Conservation (phyloP, 2,888 invertebrate genomes). For the Pandemis corylana region DNA sequence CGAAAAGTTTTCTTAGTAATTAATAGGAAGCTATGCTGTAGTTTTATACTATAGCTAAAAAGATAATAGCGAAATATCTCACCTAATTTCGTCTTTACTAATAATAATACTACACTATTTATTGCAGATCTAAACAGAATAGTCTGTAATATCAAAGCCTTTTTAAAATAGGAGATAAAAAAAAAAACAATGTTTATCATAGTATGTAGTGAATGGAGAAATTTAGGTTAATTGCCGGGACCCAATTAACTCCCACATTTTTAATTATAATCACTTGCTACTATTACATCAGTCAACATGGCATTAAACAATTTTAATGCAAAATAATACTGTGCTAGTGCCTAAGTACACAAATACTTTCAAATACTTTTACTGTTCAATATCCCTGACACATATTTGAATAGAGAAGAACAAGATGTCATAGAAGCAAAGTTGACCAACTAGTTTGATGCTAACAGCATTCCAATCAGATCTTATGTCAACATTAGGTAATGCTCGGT, state of each 20-base stretch:
- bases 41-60: too few species aligned
- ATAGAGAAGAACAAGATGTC: conserved; percentile 35
- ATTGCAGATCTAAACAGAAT: neutral
- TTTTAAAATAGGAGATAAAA: too few species aligned
- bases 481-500: conserved; percentile 67
- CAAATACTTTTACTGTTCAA: conserved; percentile 1
- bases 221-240: conserved; percentile 10
- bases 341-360: neutral
- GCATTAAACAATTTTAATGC: neutral
- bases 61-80: too few species aligned
- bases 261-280: conserved; percentile 5
- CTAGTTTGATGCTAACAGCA: conserved; percentile 55
- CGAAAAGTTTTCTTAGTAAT: too few species aligned
- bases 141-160: neutral
- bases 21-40: too few species aligned
- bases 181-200: neutral
- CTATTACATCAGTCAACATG: conserved; percentile 18
- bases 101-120: neutral
- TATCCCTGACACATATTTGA: conserved; percentile 37
- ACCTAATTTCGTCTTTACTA: neutral
- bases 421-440: conserved; percentile 42
- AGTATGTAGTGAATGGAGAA: neutral
- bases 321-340: neutral
- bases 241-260: conserved; percentile 7
- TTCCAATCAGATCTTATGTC: conserved; percentile 71